These are phyloP conservation scores for Drosophila sproati DNA, from an alignment of 1,140 invertebrate genomes.

Conservation along the genomic window DNA sequence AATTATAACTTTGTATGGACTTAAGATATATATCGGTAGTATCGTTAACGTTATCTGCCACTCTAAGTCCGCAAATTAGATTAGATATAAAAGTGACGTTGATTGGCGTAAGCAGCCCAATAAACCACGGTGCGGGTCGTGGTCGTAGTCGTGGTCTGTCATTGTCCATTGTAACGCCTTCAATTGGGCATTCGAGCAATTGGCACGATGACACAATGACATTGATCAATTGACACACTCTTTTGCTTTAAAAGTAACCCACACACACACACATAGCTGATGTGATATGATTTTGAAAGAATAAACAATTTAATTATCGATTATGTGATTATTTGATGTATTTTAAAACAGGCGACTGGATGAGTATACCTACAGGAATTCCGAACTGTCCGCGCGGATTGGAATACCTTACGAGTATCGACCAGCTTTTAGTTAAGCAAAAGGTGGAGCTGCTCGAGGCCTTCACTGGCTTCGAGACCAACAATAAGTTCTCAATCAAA, in stretches of 20 bases:
- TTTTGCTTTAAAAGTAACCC: slow-evolving; percentile 14
- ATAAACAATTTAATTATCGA: background rate
- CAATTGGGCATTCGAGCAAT: slow-evolving; percentile 63
- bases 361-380: slow-evolving; percentile 90
- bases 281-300: slow-evolving; percentile 39
- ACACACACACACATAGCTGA: slow-evolving; percentile 6
- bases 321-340: slow-evolving; percentile 5
- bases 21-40: slow-evolving; percentile 36
- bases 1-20: slow-evolving; percentile 48
- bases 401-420: slow-evolving; percentile 96
- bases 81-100: slow-evolving; percentile 63
- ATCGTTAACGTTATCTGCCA: slow-evolving; percentile 55
- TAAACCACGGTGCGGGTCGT: slow-evolving; percentile 16
- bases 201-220: slow-evolving; percentile 51
- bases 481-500: slow-evolving; percentile 94
- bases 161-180: slow-evolving; percentile 44
- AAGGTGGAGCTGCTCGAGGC: slow-evolving; percentile 94
- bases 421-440: slow-evolving; percentile 94
- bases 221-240: slow-evolving; percentile 80
- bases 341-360: slow-evolving; percentile 90
- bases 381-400: slow-evolving; percentile 94
- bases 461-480: slow-evolving; percentile 94
- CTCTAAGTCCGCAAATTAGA: slow-evolving; percentile 29
- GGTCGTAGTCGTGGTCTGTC: slow-evolving; percentile 28
- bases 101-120: slow-evolving; percentile 51